phyloP scores from a whole-genome alignment of 1,140 invertebrate species.

The Heterodera schachtii region DNA sequence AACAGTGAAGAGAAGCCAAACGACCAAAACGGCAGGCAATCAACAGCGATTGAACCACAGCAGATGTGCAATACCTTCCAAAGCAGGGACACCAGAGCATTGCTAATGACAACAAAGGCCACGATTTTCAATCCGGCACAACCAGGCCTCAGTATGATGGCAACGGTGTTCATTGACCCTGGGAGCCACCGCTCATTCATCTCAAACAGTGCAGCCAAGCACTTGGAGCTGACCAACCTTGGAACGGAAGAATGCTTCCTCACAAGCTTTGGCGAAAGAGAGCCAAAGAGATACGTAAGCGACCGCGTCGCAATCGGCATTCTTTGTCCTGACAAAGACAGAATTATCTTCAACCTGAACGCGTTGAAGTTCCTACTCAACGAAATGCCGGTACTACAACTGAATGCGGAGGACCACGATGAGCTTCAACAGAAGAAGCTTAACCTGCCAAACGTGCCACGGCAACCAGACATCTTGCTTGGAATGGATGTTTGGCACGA shows the following conservation, averaged over 20 bases:
- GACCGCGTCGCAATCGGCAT: neutral
- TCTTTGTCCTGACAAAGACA: neutral
- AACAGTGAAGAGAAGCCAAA: too few relatives aligned
- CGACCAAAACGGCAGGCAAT: too few relatives aligned
- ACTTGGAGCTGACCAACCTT: neutral
- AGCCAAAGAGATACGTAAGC: constrained; percentile 7
- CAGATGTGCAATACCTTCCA: too few relatives aligned
- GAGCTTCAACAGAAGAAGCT: neutral
- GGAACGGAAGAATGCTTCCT: neutral
- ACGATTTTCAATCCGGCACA: constrained; percentile 1
- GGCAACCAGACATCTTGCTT: neutral
- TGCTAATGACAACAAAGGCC: neutral
- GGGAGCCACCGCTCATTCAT: neutral
- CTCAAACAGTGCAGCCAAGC: neutral
- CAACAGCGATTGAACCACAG: too few relatives aligned
- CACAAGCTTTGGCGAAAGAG: neutral
- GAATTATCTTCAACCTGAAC: neutral
- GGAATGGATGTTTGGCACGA: constrained; percentile 14
- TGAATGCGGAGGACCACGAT: neutral
- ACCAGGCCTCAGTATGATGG: neutral
- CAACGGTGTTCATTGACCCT: neutral
- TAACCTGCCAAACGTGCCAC: neutral
- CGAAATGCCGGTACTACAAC: neutral
- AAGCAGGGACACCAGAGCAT: neutral
- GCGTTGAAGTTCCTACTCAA: neutral